Percentiles rank a stretch among this genome's conserved stretches.
Conservation (phyloP, 2,113 vertebrate genomes). For the Neotoma lepida region DNA sequence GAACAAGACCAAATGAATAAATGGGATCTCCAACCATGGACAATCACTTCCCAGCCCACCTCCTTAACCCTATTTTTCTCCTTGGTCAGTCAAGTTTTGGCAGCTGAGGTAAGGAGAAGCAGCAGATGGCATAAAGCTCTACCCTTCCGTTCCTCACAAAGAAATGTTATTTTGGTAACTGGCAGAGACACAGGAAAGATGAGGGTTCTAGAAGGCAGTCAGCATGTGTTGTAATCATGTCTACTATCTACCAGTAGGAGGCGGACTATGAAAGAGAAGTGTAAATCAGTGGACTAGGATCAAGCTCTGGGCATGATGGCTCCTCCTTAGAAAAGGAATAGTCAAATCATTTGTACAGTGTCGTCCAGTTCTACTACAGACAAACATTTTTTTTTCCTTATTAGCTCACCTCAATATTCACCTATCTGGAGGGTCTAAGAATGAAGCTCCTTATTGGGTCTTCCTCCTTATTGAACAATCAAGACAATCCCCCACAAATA, state of each 20-base stretch:
- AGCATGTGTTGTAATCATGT: background rate
- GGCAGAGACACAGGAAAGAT: constrained; percentile 5
- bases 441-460: constrained; percentile 11
- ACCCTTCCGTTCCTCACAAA: background rate
- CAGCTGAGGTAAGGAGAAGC: constrained; percentile 26
- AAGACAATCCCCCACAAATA: background rate
- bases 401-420: background rate
- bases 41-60: background rate
- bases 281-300: background rate
- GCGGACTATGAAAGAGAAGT: background rate
- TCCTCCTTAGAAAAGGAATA: constrained; percentile 39
- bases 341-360: background rate
- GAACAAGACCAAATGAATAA: background rate
- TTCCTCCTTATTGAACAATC: background rate
- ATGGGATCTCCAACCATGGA: background rate
- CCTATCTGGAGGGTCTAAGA: background rate
- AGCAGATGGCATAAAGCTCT: constrained; percentile 53
- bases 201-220: background rate
- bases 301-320: background rate
- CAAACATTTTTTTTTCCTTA: background rate
- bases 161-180: constrained; percentile 50
- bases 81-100: constrained; percentile 39
- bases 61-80: constrained; percentile 30
- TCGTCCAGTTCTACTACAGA: background rate
- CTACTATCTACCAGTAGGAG: background rate